Base-by-base conservation (phyloP, 2,888 invertebrate genomes). In the Mythimna loreyi region DNA sequence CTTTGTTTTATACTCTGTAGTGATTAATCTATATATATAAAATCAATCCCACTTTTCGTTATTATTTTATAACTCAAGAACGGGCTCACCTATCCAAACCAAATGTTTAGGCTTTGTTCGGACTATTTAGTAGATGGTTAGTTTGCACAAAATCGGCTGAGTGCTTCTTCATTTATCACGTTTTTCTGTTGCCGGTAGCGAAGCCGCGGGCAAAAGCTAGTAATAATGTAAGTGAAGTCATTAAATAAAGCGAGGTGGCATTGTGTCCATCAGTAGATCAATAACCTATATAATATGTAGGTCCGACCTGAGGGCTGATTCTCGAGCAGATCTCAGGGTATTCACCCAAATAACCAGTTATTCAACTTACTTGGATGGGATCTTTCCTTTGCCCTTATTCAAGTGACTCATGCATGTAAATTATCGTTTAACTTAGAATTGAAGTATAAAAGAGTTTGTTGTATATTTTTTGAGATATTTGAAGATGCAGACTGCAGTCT, bases 271-370 rank as follows among this genome's bases (percentile, higher is more conserved):
- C 13, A 21, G 43, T n/a, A 16, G 36, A 49, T 50, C 40, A 45
- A 64, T 73, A 73, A 30, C 45, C 56, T 57, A 30, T 40, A 40
- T 57, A 40, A 40, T 40, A 40, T 40, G 40, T 40, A 50, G 52
- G 30, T 62, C 11, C 58, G 25, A n/a, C 25, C 9, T 30, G 45
- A 59, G 33, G 43, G 50, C 36, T 74, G 33, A 28, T 28, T 56
- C 49, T 64, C 33, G 11, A 57, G 33, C 16, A 19, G 28, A 45
- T 28, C 64, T 55, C 61, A 55, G 70, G 70, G 23, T 75, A 55
- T 77, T 79, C 66, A 75, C 61, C 57, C 45, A 55, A 74, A 64
- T 64, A 77, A 75, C 77, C 58, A 69, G 80, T 80, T 77, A 30
- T 60, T 56, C 74, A 43, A 75, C 62, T 66, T 64, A 55, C 16